Base-by-base conservation (phyloP, 2,888 invertebrate species). In the Epicampocera succincta region DNA sequence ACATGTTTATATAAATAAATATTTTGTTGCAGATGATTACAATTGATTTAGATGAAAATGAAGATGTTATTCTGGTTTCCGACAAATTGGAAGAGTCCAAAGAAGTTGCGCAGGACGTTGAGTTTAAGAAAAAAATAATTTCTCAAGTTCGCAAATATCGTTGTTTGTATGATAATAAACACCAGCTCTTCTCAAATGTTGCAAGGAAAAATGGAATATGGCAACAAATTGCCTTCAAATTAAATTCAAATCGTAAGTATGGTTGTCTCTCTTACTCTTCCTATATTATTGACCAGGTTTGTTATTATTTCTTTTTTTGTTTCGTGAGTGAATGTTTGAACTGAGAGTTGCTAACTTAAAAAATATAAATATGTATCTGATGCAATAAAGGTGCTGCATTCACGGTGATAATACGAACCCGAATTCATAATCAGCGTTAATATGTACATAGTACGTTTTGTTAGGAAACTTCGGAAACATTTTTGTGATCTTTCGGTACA, bases 141-240 rank as follows among this genome's bases (percentile, higher is more conserved):
- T 61, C 38, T 0, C 54, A 85, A 25, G 87, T 90, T 3, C 84
- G 85, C 3, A 79, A 72, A 3, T 83, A 86, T 1, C 85, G 86
- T 0, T 80, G 82, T 0, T 74, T 90, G 3, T 90, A 89, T 29
- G 85, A 89, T 65, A 15, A 83, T 1, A 73, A 54, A 0, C 85
- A 87, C 65, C 72, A 79, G 1, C 71, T 69, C 0, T 90, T 90
- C 75, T 58, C 72, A 1, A 86, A 87, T 56, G 69, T 80, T 12
- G 72, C 33, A 3, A 79, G 83, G 46, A 88, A 87, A 80, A 83
- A 85, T 1, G 4, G 71, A 11, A 44, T 87, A 1, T 90, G 90
- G 90, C 76, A 83, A 33, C 38, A 69, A 40, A 88, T 90, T 71
- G 86, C 87, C n/a, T 68, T 44, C 3, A 13, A 80, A 11, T 44